Percentiles rank a stretch among this genome's conserved stretches.
Evolutionary conservation across 2,113 vertebrate genomes (phyloP).

Genomic region (Ifrita kowaldi): DNA sequence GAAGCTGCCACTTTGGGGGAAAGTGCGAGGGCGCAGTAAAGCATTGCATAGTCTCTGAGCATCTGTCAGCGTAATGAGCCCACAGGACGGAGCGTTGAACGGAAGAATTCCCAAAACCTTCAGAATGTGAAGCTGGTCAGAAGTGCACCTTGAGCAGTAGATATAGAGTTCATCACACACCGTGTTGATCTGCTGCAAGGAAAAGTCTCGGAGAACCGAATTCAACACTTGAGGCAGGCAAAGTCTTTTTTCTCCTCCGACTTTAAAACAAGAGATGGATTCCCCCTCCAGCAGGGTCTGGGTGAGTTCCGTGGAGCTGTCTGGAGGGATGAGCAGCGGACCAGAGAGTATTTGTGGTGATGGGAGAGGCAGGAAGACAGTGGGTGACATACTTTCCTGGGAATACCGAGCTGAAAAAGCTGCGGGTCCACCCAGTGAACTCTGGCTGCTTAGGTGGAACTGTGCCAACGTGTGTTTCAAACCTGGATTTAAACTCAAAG

Average conservation of each 20-base stretch:
- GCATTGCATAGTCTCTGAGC: slow-evolving; percentile 95
- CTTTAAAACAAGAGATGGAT: slow-evolving; percentile 95
- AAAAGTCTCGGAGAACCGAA: slow-evolving; percentile 94
- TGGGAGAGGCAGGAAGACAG: slow-evolving; percentile 83
- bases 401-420: slow-evolving; percentile 92
- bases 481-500: slow-evolving; percentile 91
- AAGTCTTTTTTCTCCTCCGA: slow-evolving; percentile 95
- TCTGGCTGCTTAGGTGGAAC: slow-evolving; percentile 97
- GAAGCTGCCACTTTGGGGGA: slow-evolving; percentile 78
- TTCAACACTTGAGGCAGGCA: slow-evolving; percentile 97
- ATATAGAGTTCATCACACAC: slow-evolving; percentile 96
- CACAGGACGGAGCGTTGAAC: slow-evolving; percentile 94
- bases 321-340: slow-evolving; percentile 91
- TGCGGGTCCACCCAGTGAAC: slow-evolving; percentile 92
- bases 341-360: slow-evolving; percentile 90
- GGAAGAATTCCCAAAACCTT: slow-evolving; percentile 97
- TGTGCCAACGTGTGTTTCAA: slow-evolving; percentile 96
- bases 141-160: slow-evolving; percentile 94
- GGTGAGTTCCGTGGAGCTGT: slow-evolving; percentile 95
- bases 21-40: slow-evolving; percentile 86
- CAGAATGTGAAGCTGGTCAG: slow-evolving; percentile 93
- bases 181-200: slow-evolving; percentile 95
- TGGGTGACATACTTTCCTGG: slow-evolving; percentile 83
- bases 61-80: slow-evolving; percentile 94
- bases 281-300: slow-evolving; percentile 93